Conservation (phyloP, 2,888 invertebrate genomes). For the Microctonus hyperodae region DNA sequence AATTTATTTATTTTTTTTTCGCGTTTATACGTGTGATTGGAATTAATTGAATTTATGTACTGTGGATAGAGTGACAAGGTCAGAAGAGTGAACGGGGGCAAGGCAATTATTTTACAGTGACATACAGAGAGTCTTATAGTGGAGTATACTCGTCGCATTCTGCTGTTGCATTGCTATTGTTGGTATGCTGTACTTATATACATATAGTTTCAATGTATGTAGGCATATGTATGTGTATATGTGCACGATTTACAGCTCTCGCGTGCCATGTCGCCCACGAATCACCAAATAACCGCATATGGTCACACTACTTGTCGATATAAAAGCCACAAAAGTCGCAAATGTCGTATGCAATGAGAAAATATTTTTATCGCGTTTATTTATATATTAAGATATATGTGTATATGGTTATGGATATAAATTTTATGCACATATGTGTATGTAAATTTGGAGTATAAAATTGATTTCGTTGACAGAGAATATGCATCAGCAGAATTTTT, state of each 20-base stretch:
- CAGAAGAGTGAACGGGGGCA: slow-evolving; percentile 20
- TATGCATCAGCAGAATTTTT: slow-evolving; percentile 6
- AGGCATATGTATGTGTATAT: not conserved
- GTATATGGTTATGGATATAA: not conserved
- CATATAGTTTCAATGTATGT: too few species aligned
- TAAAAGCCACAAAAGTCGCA: not conserved
- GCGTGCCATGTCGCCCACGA: slow-evolving; percentile 14
- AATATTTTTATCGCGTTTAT: not conserved
- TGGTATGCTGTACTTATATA: not conserved
- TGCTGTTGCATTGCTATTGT: not conserved
- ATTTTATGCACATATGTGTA: not conserved
- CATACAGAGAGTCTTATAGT: not conserved
- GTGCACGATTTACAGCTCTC: not conserved
- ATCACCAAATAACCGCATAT: slow-evolving; percentile 12
- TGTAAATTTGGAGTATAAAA: not conserved
- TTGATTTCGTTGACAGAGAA: not conserved
- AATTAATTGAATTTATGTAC: not conserved
- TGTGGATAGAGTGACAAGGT: slow-evolving; percentile 5
- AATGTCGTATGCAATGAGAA: not conserved
- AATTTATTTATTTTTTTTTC: not conserved
- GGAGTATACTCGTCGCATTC: not conserved
- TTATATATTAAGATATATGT: not conserved
- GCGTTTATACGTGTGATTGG: not conserved
- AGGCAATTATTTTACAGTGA: slow-evolving; percentile 21
- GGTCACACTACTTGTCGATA: slow-evolving; percentile 16